A percentile compares a stretch with the other conserved stretches of the same genome.
Evolutionary conservation across 1,140 invertebrate genomes (phyloP).

Genomic region (Triops longicaudatus): DNA sequence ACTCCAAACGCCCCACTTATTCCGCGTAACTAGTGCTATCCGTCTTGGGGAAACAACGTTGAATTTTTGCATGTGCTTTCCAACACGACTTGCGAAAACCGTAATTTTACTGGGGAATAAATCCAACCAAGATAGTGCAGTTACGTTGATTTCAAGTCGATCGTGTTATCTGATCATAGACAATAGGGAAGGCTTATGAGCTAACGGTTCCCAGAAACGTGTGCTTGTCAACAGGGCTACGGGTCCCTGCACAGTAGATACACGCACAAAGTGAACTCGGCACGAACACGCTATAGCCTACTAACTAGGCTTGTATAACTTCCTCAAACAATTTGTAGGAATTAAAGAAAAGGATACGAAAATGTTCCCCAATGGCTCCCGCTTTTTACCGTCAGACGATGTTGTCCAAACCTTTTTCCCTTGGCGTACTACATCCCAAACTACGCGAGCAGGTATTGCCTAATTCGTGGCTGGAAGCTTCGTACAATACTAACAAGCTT

Average conservation of each 20-base stretch:
- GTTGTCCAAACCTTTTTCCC: not conserved
- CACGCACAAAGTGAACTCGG: not conserved
- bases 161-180: not conserved
- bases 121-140: not conserved
- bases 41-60: not conserved
- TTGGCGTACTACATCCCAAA: not conserved
- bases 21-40: constrained; percentile 2
- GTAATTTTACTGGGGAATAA: not conserved
- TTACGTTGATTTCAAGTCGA: not conserved
- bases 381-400: not conserved
- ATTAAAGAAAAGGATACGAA: not conserved
- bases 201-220: not conserved
- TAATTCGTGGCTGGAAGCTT: not conserved
- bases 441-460: not conserved
- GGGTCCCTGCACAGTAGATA: not conserved
- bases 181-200: not conserved
- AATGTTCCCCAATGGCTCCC: not conserved
- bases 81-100: not conserved
- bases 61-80: not conserved
- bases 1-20: not conserved
- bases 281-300: not conserved
- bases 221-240: not conserved
- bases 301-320: not conserved
- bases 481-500: not conserved
- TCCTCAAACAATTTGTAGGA: not conserved